Base-by-base conservation (phyloP, 2,113 vertebrate genomes). In the Limanda limanda region DNA sequence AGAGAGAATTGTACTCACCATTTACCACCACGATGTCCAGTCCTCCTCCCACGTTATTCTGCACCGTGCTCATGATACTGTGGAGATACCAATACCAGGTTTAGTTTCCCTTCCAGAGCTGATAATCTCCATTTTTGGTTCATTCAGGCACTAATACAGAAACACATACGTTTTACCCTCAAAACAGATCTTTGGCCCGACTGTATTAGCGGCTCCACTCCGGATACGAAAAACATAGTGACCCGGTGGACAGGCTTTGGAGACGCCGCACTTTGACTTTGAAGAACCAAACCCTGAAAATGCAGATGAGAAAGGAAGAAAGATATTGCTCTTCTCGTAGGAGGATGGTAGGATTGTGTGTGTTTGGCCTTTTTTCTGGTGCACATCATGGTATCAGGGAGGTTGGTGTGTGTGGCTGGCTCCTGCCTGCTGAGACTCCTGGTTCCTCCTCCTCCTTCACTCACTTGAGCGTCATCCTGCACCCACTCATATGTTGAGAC, bases 121-220 rank as follows among this genome's bases (percentile, higher is more conserved):
- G 6, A 15, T 10, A 2, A 42, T 67, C 1, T 42, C 13, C 3
- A 2, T 27, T 37, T 4, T 48, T 14, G 6, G 20, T 62, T 31
- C 15, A 63, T 20, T 31, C 42, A 21, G 11, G 9, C 47, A 55
- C 8, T 31, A 8, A 5, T 4, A 14, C 9, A 24, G 37, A 3
- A 31, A 68, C 45, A 92, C 96, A 89, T 93, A 98, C 97, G 85
- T 35, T 20, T 70, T 37, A 23, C 91, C 91, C 0, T 98, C 77
- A 3, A 98, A 96, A 86, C 97, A 98, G 72, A 98, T 94, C 10
- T 81, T 93, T 47, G 97, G 96, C n/a, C 96, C 96, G 7, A 98
- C 92, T 15, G 96, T 86, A 0, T 95, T 91, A 47, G 96, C 95
- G 0, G 95, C 94, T 0, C 97, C 96, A 0, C 96, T 98, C 62